Evolutionary conservation across 2,113 vertebrate species (phyloP).

Genomic region (Nicator chloris): DNA sequence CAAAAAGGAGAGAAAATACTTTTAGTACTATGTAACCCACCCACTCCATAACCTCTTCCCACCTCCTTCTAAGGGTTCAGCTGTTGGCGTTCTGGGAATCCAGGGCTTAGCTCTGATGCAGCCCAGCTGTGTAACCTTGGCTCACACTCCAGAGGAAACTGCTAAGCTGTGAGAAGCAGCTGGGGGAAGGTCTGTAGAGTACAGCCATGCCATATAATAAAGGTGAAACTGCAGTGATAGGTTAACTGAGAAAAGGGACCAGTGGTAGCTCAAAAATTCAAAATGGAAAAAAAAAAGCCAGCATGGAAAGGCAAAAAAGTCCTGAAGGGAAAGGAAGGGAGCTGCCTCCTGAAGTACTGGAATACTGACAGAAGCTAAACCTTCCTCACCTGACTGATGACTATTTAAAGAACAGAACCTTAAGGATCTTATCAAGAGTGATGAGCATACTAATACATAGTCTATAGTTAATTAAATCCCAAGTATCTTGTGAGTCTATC

Average conservation of each 20-base stretch:
- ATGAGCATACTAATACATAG: neutral
- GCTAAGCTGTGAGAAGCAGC: neutral
- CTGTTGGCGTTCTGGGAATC: neutral
- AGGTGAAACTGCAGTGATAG: neutral
- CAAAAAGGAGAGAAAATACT: slow-evolving; percentile 14
- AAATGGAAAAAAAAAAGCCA: neutral
- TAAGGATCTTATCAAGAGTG: neutral
- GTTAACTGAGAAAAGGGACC: neutral
- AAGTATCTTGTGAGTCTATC: neutral
- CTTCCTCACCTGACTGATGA: neutral
- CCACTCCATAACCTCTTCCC: slow-evolving; percentile 11
- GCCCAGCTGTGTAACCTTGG: slow-evolving; percentile 47
- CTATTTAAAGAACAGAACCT: neutral
- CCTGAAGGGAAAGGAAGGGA: neutral
- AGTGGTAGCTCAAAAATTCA: neutral
- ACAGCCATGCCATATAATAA: neutral
- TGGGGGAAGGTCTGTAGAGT: neutral
- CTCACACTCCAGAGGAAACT: slow-evolving; percentile 22
- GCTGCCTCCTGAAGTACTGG: neutral
- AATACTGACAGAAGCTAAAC: neutral
- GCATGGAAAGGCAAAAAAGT: neutral
- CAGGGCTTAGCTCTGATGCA: slow-evolving; percentile 22
- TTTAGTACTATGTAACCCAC: neutral
- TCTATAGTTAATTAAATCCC: neutral
- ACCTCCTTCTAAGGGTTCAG: neutral